A percentile compares a stretch with the other conserved stretches of the same genome.
Conservation (phyloP, 1,140 invertebrate species). For the Drosophila mojavensis region DNA sequence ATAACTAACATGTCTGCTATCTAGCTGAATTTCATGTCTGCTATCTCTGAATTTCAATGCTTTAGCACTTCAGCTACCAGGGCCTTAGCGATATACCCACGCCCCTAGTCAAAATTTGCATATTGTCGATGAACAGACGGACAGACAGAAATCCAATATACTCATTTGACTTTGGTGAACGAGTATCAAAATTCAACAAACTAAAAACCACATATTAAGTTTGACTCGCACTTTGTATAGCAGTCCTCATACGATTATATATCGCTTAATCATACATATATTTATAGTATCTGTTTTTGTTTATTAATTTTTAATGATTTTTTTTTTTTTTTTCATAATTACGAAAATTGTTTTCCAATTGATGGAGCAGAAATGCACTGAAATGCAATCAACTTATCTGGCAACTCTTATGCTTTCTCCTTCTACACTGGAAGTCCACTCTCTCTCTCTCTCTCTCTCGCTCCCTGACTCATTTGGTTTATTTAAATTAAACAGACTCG, state of each 20-base stretch:
- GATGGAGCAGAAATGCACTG: conserved; percentile 39
- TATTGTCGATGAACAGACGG: no score
- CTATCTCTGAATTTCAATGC: no score
- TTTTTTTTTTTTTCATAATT: conserved; percentile 31
- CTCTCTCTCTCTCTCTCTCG: conserved; percentile 2
- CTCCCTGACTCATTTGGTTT: neutral
- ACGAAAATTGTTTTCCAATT: conserved; percentile 63
- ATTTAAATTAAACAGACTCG: conserved; percentile 33
- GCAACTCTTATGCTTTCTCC: neutral
- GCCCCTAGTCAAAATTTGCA: no score
- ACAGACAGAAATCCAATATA: no score
- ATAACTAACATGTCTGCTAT: no score
- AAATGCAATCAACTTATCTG: conserved; percentile 35
- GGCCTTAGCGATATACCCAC: no score
- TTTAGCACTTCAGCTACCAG: no score
- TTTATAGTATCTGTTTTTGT: neutral
- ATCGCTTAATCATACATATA: neutral
- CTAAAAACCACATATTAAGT: conserved; percentile 3
- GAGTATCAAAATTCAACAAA: no score
- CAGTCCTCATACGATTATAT: neutral
- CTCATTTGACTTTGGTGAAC: no score
- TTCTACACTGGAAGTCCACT: no score
- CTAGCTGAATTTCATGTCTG: no score
- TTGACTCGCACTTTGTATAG: conserved; percentile 10
- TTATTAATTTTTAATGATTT: conserved; percentile 15